Evolutionary conservation across 2,113 vertebrate species (phyloP), one percentile per base, ranked within the genome.

Genomic region (Hemichromis elongatus): DNA sequence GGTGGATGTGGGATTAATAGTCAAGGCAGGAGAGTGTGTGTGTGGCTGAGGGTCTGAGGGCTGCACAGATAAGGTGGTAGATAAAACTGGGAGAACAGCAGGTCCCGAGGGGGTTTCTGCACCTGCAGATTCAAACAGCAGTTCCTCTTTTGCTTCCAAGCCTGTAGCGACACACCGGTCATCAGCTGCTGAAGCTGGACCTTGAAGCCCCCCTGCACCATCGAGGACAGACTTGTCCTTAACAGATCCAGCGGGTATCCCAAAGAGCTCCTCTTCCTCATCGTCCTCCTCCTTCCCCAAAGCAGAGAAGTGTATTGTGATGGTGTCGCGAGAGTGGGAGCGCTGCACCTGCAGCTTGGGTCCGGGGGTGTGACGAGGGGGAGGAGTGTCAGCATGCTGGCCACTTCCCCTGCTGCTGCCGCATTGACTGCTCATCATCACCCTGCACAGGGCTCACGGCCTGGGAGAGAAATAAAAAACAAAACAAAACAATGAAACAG

Each of bases 261-360:
- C 89, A 12, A 96, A 96, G 47, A 98, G 96, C 91, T 98, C 97
- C 90, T 99, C 98, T 78, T 99, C 98, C 84, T 99, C 98, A 56
- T 99, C 98, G 80, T 99, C 98, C 92, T 99, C 98, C 92, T 99
- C 98, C 94, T 98, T 97, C 93, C 98, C 98, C 88, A 97, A 96
- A 86, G 98, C 98, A 57, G 98, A 99, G 96, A 99, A 99, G 96
- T 98, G 98, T 95, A 99, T 99, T 95, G 98, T 98, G 94, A 99
- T 98, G 94, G 97, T 98, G 95, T 99, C 98, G 92, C 96, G 96
- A 80, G 99, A 99, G 81, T 97, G 93, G 5, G 99, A 99, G 89
- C 98, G 97, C 79, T 99, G 99, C 88, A 99, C 99, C 92, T 99
- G 98, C 95, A 99, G 96, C 96, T 97, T 99, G 86, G 98, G 98